Conservation (phyloP, 2,113 vertebrate species). For the Coryphaenoides rupestris region DNA sequence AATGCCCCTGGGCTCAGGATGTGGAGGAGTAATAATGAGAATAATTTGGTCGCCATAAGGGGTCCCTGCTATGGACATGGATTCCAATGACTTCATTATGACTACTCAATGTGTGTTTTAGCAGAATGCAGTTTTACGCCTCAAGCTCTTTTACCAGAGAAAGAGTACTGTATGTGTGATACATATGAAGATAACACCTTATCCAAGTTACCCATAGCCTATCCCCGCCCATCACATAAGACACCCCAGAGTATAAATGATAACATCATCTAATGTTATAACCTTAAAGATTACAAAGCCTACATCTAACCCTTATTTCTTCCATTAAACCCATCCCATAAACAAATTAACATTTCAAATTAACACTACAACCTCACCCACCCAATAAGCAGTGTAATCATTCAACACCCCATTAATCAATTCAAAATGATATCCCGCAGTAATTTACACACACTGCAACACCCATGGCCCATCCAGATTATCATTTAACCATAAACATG, state of each 20-base stretch:
- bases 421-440: background rate
- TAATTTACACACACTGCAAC: background rate
- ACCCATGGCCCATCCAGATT: slow-evolving; percentile 28
- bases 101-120: no score
- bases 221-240: background rate
- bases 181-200: background rate
- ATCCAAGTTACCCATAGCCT: background rate
- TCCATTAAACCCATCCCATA: slow-evolving; percentile 20
- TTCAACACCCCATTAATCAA: background rate
- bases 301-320: slow-evolving; percentile 25
- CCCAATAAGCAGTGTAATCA: slow-evolving; percentile 19
- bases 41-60: no score
- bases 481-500: slow-evolving; percentile 19
- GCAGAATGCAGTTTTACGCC: no score
- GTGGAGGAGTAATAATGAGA: no score
- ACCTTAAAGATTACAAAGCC: background rate
- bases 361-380: slow-evolving; percentile 31
- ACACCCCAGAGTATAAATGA: no score
- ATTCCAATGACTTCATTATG: no score
- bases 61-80: no score
- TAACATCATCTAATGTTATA: slow-evolving; percentile 31
- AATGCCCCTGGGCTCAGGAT: no score
- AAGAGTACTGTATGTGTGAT: no score
- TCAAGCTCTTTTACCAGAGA: no score
- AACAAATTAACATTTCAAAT: slow-evolving; percentile 21